Conservation (phyloP, 2,113 vertebrate species). For the Paedocypris sp. region DNA sequence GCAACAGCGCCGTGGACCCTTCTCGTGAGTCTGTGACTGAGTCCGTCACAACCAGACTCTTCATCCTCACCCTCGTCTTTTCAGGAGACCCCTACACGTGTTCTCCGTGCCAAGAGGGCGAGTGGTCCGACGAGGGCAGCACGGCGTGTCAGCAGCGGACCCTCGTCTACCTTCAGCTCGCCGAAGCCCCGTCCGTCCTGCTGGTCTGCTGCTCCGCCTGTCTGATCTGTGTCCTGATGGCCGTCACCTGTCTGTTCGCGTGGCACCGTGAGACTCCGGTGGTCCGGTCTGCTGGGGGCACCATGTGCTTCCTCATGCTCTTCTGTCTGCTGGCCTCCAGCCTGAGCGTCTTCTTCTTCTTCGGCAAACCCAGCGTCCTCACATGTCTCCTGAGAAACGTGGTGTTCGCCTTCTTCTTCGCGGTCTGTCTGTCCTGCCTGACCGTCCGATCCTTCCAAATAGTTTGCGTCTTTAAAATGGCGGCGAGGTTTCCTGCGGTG, state of each 20-base stretch:
- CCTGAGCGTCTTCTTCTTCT: conserved; percentile 62
- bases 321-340: conserved; percentile 55
- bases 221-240: conserved; percentile 46
- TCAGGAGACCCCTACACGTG: conserved; percentile 59
- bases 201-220: conserved; percentile 40
- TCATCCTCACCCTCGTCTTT: not conserved
- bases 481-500: conserved; percentile 52
- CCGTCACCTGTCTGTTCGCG: conserved; percentile 56
- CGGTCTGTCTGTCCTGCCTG: conserved; percentile 66
- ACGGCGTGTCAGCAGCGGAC: conserved; percentile 54
- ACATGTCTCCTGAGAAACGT: conserved; percentile 48
- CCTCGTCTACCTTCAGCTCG: conserved; percentile 56
- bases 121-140: conserved; percentile 65
- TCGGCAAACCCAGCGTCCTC: conserved; percentile 54
- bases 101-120: conserved; percentile 48
- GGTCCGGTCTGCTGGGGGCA: conserved; percentile 72
- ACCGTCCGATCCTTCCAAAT: conserved; percentile 73
- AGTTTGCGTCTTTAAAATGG: conserved; percentile 76
- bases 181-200: conserved; percentile 43
- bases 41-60: not conserved
- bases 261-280: conserved; percentile 63
- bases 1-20: conserved; percentile 19
- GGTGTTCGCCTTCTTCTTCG: conserved; percentile 57
- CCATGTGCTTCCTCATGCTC: conserved; percentile 73
- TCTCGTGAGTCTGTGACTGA: conserved; percentile 31